These are phyloP conservation scores for Hoplostethus atlanticus DNA, from an alignment of 2,797 vertebrate genomes.

Conservation along the genomic window DNA sequence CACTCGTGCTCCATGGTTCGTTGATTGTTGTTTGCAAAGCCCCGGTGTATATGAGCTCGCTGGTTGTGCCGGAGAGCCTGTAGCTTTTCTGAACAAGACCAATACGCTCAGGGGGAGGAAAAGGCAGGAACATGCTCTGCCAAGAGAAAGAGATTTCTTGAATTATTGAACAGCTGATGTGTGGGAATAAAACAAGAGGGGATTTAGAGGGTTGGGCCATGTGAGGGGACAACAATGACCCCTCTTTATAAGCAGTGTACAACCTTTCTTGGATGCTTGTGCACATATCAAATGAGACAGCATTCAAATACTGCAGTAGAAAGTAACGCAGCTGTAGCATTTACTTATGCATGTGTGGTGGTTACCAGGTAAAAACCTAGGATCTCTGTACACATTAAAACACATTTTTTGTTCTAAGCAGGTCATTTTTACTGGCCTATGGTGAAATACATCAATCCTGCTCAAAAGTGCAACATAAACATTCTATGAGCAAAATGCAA, in stretches of 20 bases:
- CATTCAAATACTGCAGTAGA: not conserved
- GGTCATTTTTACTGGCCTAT: not conserved
- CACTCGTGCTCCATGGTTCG: slow-evolving; percentile 4
- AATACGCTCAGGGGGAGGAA: not conserved
- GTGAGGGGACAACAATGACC: slow-evolving; percentile 11
- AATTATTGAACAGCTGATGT: slow-evolving; percentile 66
- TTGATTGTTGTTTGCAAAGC: slow-evolving; percentile 2
- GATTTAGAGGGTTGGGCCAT: slow-evolving; percentile 20
- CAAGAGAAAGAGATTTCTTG: slow-evolving; percentile 32
- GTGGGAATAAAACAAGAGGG: slow-evolving; percentile 37
- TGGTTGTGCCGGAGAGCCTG: slow-evolving; percentile 12
- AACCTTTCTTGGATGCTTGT: not conserved
- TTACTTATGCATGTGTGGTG: not conserved
- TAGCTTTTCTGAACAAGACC: slow-evolving; percentile 32
- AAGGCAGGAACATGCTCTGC: slow-evolving; percentile 28
- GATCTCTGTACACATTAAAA: not conserved
- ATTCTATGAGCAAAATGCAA: not conserved
- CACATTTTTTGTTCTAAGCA: not conserved
- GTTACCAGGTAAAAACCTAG: not conserved
- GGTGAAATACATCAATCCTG: not conserved
- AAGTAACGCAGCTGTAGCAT: not conserved
- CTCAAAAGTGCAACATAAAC: not conserved
- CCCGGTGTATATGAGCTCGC: slow-evolving; percentile 3
- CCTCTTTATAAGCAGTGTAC: not conserved
- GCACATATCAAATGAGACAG: not conserved